Conservation (phyloP, 1,140 invertebrate species). For the Calephelis virginiensis region DNA sequence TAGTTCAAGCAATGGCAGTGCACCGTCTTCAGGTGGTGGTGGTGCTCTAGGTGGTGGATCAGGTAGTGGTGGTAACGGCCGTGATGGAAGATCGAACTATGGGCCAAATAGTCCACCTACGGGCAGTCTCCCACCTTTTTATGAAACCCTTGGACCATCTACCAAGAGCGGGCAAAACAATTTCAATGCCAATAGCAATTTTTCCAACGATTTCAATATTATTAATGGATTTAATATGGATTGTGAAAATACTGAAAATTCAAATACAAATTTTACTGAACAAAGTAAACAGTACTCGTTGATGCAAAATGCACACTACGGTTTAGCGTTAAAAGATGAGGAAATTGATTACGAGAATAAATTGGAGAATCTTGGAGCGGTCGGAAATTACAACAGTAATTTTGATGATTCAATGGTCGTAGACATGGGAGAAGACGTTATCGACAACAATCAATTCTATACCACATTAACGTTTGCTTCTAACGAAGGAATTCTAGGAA, state of each 20-base stretch:
- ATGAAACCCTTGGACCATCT: slow-evolving; percentile 83
- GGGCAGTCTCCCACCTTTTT: slow-evolving; percentile 89
- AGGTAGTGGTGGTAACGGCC: slow-evolving; percentile 84
- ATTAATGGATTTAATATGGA: slow-evolving; percentile 85
- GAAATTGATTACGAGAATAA: slow-evolving; percentile 87
- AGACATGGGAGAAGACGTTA: slow-evolving; percentile 86
- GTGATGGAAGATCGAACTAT: slow-evolving; percentile 88
- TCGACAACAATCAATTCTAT: slow-evolving; percentile 89
- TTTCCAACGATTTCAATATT: slow-evolving; percentile 79
- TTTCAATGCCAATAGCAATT: slow-evolving; percentile 78
- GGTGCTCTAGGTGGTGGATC: slow-evolving; percentile 81
- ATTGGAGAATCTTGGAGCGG: slow-evolving; percentile 81
- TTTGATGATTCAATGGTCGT: slow-evolving; percentile 89
- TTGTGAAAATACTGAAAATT: slow-evolving; percentile 82
- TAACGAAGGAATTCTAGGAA: slow-evolving; percentile 82
- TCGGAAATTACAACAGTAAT: slow-evolving; percentile 83
- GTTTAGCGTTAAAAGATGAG: slow-evolving; percentile 87
- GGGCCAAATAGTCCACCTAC: slow-evolving; percentile 90
- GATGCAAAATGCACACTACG: slow-evolving; percentile 89
- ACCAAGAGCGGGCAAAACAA: slow-evolving; percentile 85
- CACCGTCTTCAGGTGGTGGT: slow-evolving; percentile 79
- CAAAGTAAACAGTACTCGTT: slow-evolving; percentile 87
- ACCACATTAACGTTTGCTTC: slow-evolving; percentile 88
- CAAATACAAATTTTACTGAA: slow-evolving; percentile 68
- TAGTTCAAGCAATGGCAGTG: slow-evolving; percentile 76